Percentiles rank a stretch among this genome's conserved stretches.
These are phyloP conservation scores for Drosophila mayaguana DNA, from an alignment of 2,888 invertebrate species.

Conservation along the genomic window DNA sequence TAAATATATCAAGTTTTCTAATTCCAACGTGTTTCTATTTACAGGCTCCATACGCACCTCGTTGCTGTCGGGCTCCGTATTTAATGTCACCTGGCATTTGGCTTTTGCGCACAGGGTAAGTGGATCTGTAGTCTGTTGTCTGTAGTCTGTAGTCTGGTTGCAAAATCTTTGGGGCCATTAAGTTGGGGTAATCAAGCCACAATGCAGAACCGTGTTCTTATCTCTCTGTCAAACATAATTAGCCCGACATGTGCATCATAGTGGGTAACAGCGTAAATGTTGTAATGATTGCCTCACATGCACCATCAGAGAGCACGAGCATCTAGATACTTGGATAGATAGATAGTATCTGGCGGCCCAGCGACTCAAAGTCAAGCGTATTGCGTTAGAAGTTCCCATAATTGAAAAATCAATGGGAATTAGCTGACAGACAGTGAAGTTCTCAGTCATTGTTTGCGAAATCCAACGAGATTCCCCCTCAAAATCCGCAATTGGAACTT, in stretches of 20 bases:
- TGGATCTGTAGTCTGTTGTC: constrained; percentile 16
- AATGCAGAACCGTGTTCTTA: constrained; percentile 49
- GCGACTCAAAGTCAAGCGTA: constrained; percentile 53
- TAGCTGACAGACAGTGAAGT: constrained; percentile 38
- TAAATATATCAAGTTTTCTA: background rate
- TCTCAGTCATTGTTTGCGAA: constrained; percentile 73
- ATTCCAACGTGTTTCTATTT: constrained; percentile 83
- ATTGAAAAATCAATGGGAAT: constrained; percentile 57
- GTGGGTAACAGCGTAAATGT: constrained; percentile 33
- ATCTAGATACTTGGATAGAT: constrained; percentile 28
- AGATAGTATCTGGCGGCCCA: background rate
- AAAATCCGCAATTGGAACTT: background rate
- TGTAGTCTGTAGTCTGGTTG: background rate
- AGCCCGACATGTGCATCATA: constrained; percentile 51
- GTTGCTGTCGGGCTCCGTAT: constrained; percentile 91
- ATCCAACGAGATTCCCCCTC: constrained; percentile 3
- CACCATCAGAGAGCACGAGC: constrained; percentile 26
- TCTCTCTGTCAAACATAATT: constrained; percentile 50
- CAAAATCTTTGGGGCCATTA: constrained; percentile 34
- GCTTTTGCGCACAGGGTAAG: constrained; percentile 96
- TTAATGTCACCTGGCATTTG: constrained; percentile 97
- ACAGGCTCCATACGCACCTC: constrained; percentile 92
- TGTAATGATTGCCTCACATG: constrained; percentile 75
- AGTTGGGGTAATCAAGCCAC: constrained; percentile 40
- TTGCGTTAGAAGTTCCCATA: constrained; percentile 69